Evolutionary conservation across 2,888 invertebrate genomes (phyloP).

Genomic region (Odontothrips loti): DNA sequence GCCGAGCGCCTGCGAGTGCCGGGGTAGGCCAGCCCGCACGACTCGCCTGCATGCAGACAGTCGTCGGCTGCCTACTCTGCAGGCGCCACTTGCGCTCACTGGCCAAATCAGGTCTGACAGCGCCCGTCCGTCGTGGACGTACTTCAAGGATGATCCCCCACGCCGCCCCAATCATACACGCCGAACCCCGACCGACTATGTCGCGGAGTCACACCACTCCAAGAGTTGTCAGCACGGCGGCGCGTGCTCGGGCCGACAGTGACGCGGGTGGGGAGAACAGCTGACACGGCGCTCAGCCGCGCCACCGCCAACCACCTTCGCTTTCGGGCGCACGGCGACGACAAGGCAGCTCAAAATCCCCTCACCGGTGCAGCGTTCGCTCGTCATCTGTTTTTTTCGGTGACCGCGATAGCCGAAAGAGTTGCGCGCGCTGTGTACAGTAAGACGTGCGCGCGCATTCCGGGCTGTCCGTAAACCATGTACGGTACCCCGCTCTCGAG

Average conservation of each 20-base stretch:
- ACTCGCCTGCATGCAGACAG: too few relatives aligned
- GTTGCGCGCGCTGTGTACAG: background rate
- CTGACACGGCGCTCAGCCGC: background rate
- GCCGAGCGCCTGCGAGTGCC: too few relatives aligned
- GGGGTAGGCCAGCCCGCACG: too few relatives aligned
- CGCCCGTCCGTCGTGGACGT: background rate
- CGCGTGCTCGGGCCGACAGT: background rate
- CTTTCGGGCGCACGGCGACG: background rate
- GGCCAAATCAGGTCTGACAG: too few relatives aligned
- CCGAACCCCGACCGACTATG: background rate
- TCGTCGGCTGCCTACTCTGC: too few relatives aligned
- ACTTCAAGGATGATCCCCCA: too few relatives aligned
- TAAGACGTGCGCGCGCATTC: background rate
- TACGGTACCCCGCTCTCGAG: background rate
- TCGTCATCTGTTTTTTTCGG: background rate
- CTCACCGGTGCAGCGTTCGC: background rate
- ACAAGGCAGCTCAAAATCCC: background rate
- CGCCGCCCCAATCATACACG: background rate
- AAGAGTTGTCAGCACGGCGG: background rate
- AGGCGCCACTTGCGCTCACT: too few relatives aligned
- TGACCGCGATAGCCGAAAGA: background rate
- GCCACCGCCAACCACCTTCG: constrained; percentile 4
- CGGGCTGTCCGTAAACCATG: too few relatives aligned
- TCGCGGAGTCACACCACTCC: background rate
- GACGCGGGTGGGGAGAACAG: background rate